A percentile compares a stretch with the other conserved stretches of the same genome.
phyloP scores from a whole-genome alignment of 2,888 invertebrate genomes.

The Archips crataeganus region DNA sequence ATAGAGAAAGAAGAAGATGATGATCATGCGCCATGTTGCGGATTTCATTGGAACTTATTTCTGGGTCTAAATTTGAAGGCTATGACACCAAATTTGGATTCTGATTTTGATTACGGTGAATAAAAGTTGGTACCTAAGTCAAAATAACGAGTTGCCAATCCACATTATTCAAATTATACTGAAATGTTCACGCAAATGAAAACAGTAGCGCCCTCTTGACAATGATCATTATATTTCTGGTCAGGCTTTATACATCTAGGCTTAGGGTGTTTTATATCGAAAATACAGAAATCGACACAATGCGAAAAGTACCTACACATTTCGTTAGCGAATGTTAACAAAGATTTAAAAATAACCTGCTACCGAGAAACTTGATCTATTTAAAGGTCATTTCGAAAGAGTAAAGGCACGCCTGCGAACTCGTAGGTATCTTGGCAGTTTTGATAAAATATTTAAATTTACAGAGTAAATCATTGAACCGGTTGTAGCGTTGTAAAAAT shows the following conservation, averaged over 20 bases:
- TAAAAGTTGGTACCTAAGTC: too few species aligned
- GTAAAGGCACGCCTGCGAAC: slow-evolving; percentile 11
- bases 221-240: too few species aligned
- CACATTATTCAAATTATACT: too few species aligned
- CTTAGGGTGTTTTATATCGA: background rate
- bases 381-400: slow-evolving; percentile 13
- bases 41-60: too few species aligned
- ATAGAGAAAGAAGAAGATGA: too few species aligned
- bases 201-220: too few species aligned
- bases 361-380: slow-evolving; percentile 24
- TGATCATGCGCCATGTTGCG: too few species aligned
- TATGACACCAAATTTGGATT: too few species aligned
- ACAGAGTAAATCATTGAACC: background rate
- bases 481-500: background rate
- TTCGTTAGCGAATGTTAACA: background rate
- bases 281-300: background rate
- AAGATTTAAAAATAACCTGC: background rate
- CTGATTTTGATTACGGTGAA: too few species aligned
- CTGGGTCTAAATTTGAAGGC: too few species aligned
- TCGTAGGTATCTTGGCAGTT: background rate
- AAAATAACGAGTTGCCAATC: too few species aligned
- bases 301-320: background rate
- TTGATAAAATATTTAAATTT: slow-evolving; percentile 6
- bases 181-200: too few species aligned
- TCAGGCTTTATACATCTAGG: background rate